Conservation (phyloP, 2,797 vertebrate species). For the Pagetopsis macropterus region DNA sequence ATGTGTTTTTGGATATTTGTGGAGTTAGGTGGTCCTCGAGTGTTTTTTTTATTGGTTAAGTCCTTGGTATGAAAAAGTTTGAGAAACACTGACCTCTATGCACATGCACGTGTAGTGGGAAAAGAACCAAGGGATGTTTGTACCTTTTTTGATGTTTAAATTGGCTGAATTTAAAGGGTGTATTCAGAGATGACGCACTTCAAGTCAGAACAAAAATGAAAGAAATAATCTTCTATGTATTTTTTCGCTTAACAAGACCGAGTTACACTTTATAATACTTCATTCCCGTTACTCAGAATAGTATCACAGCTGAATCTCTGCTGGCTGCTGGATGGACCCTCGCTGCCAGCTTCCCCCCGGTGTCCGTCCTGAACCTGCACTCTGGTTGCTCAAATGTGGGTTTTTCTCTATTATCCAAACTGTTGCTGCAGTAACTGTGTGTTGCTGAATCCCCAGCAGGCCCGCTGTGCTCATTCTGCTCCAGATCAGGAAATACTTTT, state of each 20-base stretch:
- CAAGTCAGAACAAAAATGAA: constrained; percentile 1
- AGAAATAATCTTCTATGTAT: neutral
- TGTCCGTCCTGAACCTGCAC: constrained; percentile 11
- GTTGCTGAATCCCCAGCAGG: constrained; percentile 24
- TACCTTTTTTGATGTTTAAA: neutral
- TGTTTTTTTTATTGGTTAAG: too few species aligned
- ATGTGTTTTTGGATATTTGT: too few species aligned
- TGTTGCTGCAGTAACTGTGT: constrained; percentile 27
- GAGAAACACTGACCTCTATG: too few species aligned
- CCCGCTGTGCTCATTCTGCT: constrained; percentile 7
- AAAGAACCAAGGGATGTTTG: constrained; percentile 13
- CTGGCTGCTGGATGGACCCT: constrained; percentile 15
- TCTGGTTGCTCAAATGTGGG: constrained; percentile 9
- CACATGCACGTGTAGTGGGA: neutral
- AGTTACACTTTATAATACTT: constrained; percentile 18
- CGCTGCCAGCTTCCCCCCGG: constrained; percentile 21
- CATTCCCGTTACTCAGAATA: neutral
- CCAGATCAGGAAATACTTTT: constrained; percentile 39
- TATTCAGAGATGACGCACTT: constrained; percentile 3
- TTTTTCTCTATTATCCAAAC: constrained; percentile 26
- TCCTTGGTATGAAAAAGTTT: too few species aligned
- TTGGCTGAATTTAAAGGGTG: neutral
- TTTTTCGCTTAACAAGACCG: constrained; percentile 15
- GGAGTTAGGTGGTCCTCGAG: too few species aligned
- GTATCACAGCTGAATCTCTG: constrained; percentile 13